A percentile compares a stretch with the other conserved stretches of the same genome.
Conservation (phyloP, 2,797 vertebrate species). For the Distichodus sexfasciatus region DNA sequence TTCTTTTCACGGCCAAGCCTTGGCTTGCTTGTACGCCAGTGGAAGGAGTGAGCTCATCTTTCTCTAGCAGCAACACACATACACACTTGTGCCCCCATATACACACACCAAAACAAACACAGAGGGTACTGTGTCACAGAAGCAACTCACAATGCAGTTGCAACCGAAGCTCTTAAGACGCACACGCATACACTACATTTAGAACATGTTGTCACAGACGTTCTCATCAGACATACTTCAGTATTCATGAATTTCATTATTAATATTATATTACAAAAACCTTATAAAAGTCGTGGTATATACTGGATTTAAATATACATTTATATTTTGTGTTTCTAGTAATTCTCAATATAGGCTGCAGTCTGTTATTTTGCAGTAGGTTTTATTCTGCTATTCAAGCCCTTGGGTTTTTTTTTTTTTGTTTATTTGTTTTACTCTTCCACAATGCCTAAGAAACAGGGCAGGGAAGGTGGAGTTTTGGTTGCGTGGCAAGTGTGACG, state of each 20-base stretch:
- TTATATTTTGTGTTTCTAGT: too few species aligned
- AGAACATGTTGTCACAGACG: neutral
- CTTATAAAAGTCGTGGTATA: too few species aligned
- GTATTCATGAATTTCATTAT: too few species aligned
- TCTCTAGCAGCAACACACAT: constrained; percentile 31
- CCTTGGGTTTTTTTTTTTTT: too few species aligned
- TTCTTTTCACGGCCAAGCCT: constrained; percentile 15
- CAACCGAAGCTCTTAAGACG: constrained; percentile 2
- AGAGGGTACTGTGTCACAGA: constrained; percentile 30
- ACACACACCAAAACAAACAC: constrained; percentile 7
- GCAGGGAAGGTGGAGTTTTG: constrained; percentile 58
- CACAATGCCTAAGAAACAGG: too few species aligned
- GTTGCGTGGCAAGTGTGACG: constrained; percentile 42
- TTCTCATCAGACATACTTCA: neutral
- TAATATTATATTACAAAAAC: too few species aligned
- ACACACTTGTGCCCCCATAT: neutral
- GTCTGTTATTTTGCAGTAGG: too few species aligned
- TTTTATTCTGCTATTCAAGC: too few species aligned
- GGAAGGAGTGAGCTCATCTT: constrained; percentile 62
- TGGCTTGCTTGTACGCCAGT: constrained; percentile 36
- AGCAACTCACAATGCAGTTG: constrained; percentile 24
- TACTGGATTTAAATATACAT: too few species aligned
- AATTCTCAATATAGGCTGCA: too few species aligned
- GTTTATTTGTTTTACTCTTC: too few species aligned
- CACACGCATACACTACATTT: neutral